Conservation (phyloP, 2,797 vertebrate genomes). For the Poecilia picta region DNA sequence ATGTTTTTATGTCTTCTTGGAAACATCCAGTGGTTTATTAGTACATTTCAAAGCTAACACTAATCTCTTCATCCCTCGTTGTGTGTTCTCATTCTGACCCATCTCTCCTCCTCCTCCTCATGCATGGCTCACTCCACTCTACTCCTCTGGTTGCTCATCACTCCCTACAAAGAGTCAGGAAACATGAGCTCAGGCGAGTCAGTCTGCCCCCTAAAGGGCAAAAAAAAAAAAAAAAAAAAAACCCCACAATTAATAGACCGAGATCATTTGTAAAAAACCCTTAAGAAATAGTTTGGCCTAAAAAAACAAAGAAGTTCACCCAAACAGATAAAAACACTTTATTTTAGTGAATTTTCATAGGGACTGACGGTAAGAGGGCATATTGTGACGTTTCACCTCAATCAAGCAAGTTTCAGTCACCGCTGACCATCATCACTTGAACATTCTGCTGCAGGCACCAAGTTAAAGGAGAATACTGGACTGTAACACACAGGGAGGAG, state of each 20-base stretch:
- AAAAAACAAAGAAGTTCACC: slow-evolving; percentile 42
- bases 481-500: slow-evolving; percentile 72
- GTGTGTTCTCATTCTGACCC: slow-evolving; percentile 11
- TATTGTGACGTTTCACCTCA: slow-evolving; percentile 51
- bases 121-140: slow-evolving; percentile 18
- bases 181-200: slow-evolving; percentile 26
- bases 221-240: slow-evolving; percentile 22
- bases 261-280: background rate
- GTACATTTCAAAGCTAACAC: background rate
- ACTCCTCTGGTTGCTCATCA: slow-evolving; percentile 28
- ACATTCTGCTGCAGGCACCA: slow-evolving; percentile 80
- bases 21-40: background rate
- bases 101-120: slow-evolving; percentile 26
- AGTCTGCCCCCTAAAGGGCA: slow-evolving; percentile 40
- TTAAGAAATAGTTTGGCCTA: slow-evolving; percentile 9
- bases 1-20: background rate
- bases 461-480: slow-evolving; percentile 83
- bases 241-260: background rate
- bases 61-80: slow-evolving; percentile 2
- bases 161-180: slow-evolving; percentile 32
- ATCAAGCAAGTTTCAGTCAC: slow-evolving; percentile 65
- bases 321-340: slow-evolving; percentile 85
- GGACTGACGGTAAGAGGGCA: slow-evolving; percentile 59
- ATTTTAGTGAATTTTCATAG: slow-evolving; percentile 77
- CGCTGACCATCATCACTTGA: slow-evolving; percentile 57